Evolutionary conservation across 2,113 vertebrate genomes (phyloP).

Genomic region (Thomomys bottae): DNA sequence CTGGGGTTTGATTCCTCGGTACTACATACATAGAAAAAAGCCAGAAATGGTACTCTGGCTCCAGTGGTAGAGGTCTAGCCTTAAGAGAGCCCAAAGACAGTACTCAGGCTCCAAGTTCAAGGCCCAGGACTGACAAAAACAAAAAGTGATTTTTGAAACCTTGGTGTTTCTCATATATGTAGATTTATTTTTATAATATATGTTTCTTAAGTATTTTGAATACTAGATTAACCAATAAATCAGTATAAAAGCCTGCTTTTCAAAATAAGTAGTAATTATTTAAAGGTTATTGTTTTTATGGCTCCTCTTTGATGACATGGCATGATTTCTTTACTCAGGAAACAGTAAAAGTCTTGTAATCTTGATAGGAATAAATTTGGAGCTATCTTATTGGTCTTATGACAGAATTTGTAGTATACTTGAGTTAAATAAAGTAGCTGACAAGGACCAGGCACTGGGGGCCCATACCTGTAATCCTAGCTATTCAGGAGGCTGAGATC

Average conservation of each 20-base stretch:
- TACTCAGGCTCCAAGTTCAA: too few species aligned
- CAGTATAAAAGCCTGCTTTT: conserved; percentile 10
- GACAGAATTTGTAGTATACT: not conserved
- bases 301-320: not conserved
- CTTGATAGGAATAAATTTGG: not conserved
- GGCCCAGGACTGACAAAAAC: too few species aligned
- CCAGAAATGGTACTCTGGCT: too few species aligned
- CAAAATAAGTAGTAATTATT: not conserved
- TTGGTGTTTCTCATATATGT: not conserved
- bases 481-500: too few species aligned
- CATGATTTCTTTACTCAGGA: not conserved
- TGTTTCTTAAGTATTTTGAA: not conserved
- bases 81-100: too few species aligned
- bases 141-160: too few species aligned
- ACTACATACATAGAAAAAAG: too few species aligned
- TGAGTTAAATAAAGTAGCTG: not conserved
- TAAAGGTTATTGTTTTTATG: conserved; percentile 36
- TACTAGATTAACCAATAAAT: not conserved
- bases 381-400: not conserved
- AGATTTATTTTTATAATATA: conserved; percentile 26
- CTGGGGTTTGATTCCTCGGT: too few species aligned
- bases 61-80: too few species aligned
- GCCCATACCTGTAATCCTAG: too few species aligned
- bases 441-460: not conserved
- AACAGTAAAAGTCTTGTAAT: not conserved